These are phyloP conservation scores for Plebejus melissa DNA, from an alignment of 2,888 invertebrate species.

Conservation along the genomic window DNA sequence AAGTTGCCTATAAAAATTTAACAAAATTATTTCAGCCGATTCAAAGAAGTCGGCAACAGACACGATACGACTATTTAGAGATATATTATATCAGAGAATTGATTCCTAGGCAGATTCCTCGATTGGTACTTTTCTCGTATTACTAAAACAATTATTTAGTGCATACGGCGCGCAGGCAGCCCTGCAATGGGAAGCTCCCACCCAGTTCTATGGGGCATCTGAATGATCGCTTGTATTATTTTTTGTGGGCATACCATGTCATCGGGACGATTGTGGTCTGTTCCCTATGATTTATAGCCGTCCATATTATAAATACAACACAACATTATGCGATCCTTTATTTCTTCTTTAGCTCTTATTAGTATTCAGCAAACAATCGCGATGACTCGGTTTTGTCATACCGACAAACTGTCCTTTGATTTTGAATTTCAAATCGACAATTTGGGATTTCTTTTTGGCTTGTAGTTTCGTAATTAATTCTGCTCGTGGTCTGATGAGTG, in stretches of 20 bases:
- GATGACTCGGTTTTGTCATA: conserved; percentile 75
- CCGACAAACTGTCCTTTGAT: conserved; percentile 77
- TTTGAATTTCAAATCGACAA: conserved; percentile 76
- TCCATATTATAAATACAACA: conserved; percentile 79
- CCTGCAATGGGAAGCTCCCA: conserved; percentile 63
- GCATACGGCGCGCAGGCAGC: conserved; percentile 40
- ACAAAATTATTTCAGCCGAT: too few relatives aligned
- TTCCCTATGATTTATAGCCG: conserved; percentile 78
- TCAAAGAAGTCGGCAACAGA: too few relatives aligned
- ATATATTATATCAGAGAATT: too few relatives aligned
- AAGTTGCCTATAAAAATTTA: too few relatives aligned
- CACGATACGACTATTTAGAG: too few relatives aligned
- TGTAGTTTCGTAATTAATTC: conserved; percentile 69
- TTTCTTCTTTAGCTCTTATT: conserved; percentile 77
- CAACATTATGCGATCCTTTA: conserved; percentile 75
- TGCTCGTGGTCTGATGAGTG: conserved; percentile 53
- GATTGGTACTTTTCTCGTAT: too few relatives aligned
- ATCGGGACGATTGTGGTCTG: conserved; percentile 76
- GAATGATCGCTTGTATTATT: conserved; percentile 75
- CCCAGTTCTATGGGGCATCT: conserved; percentile 73
- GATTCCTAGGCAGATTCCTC: too few relatives aligned
- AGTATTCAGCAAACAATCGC: conserved; percentile 76
- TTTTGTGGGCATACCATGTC: conserved; percentile 76
- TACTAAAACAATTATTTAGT: not conserved
- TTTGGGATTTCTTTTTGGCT: conserved; percentile 53